Evolutionary conservation across 2,888 invertebrate species (phyloP).

Genomic region (Auanema sp.): DNA sequence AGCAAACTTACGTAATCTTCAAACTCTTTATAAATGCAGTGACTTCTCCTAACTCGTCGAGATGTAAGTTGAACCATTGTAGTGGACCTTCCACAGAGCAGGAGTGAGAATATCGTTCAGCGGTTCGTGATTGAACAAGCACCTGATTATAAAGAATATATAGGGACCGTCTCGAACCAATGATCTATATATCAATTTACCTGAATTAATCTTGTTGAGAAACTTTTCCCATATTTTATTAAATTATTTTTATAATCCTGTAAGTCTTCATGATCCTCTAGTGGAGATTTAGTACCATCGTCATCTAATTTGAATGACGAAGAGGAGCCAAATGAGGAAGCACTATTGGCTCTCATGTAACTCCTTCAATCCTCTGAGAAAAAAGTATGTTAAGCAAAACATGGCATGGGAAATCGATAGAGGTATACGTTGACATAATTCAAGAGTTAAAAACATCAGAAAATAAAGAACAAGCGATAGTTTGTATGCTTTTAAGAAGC

Average conservation of each 20-base stretch:
- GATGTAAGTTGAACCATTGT: conserved; percentile 27
- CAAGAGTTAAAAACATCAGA: no score
- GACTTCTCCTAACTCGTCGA: conserved; percentile 29
- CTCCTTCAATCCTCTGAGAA: no score
- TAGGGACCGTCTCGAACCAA: no score
- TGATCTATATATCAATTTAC: conserved; percentile 5
- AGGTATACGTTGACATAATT: no score
- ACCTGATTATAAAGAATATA: conserved; percentile 12
- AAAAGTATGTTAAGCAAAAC: no score
- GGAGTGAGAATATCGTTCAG: conserved; percentile 20
- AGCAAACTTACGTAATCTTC: background rate
- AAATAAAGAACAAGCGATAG: no score
- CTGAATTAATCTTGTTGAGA: conserved; percentile 14
- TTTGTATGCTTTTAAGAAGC: no score
- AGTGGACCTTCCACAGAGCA: conserved; percentile 12
- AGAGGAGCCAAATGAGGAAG: conserved; percentile 13
- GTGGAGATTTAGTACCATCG: conserved; percentile 10
- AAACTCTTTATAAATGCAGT: conserved; percentile 23
- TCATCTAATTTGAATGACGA: conserved; percentile 13
- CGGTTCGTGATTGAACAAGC: conserved; percentile 23
- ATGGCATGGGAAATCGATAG: no score
- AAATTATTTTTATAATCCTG: background rate
- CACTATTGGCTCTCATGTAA: conserved; percentile 17
- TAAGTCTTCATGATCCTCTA: conserved; percentile 4
- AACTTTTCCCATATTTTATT: conserved; percentile 15